Percentiles rank a stretch among this genome's conserved stretches.
phyloP scores from a whole-genome alignment of 1,140 invertebrate species.

The Littorina saxatilis region DNA sequence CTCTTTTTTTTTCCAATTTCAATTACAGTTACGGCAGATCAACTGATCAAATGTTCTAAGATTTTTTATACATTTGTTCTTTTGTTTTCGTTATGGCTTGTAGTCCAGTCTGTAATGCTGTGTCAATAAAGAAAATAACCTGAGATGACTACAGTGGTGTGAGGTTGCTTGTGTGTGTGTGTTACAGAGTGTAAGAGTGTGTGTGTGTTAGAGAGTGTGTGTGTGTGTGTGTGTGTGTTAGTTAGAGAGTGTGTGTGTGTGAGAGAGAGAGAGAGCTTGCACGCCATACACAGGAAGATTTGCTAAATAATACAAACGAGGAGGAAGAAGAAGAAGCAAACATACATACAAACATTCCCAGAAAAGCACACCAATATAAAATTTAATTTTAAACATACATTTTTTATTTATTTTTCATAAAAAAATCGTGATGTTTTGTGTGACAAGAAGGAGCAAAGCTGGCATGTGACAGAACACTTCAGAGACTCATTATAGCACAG shows the following conservation, averaged over 20 bases:
- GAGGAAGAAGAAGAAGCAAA: too few species aligned
- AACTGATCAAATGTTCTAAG: neutral
- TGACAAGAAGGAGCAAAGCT: too few species aligned
- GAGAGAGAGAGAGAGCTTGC: neutral
- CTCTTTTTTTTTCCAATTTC: neutral
- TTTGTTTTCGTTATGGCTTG: constrained; percentile 29
- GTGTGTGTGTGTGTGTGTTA: neutral
- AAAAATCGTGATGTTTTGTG: too few species aligned
- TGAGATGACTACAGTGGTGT: neutral
- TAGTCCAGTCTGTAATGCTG: constrained; percentile 55
- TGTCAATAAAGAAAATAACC: constrained; percentile 45
- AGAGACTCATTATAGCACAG: too few species aligned
- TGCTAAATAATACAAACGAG: too few species aligned
- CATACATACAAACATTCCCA: too few species aligned
- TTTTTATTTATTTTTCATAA: too few species aligned
- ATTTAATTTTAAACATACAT: too few species aligned
- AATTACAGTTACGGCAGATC: neutral
- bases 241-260: neutral
- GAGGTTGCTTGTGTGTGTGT: too few species aligned
- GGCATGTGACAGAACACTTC: too few species aligned
- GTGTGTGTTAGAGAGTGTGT: neutral
- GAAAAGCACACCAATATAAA: too few species aligned
- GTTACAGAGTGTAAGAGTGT: neutral
- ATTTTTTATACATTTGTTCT: neutral
- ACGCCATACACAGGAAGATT: neutral